Conservation (phyloP, 2,113 vertebrate species). For the Anoplopoma fimbria region DNA sequence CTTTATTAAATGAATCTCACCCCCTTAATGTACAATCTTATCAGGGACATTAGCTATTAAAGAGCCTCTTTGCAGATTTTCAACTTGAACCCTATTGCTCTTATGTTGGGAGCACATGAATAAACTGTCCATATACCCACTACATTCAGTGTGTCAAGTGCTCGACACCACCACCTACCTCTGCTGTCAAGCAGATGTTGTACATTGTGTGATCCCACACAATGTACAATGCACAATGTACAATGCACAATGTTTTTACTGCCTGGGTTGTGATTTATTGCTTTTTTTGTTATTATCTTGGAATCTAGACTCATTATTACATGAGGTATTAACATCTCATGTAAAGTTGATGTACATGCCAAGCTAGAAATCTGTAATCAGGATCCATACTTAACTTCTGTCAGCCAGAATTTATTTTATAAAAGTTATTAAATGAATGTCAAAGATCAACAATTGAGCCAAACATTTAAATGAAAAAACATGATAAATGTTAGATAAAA, state of each 20-base stretch:
- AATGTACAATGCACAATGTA: too few relatives aligned
- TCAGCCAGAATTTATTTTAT: neutral
- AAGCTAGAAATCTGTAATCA: neutral
- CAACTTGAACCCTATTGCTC: neutral
- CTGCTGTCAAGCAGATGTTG: neutral
- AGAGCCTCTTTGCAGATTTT: constrained; percentile 8
- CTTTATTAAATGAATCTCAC: constrained; percentile 10
- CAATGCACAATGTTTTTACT: too few relatives aligned
- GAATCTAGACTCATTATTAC: neutral
- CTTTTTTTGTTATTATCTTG: neutral
- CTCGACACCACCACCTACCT: neutral
- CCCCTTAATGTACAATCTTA: neutral
- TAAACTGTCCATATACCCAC: neutral
- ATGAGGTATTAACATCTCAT: neutral
- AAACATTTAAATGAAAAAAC: neutral
- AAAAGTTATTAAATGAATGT: neutral
- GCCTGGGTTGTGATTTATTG: neutral
- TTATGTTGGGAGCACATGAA: neutral
- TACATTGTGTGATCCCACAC: neutral
- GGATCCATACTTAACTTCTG: neutral
- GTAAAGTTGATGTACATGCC: neutral
- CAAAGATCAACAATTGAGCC: neutral
- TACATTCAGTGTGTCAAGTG: neutral
- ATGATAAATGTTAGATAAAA: neutral
- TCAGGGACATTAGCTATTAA: neutral